Percentiles rank a stretch among this genome's conserved stretches.
Evolutionary conservation across 2,888 invertebrate species (phyloP).

Genomic region (Lasius fuliginosus): DNA sequence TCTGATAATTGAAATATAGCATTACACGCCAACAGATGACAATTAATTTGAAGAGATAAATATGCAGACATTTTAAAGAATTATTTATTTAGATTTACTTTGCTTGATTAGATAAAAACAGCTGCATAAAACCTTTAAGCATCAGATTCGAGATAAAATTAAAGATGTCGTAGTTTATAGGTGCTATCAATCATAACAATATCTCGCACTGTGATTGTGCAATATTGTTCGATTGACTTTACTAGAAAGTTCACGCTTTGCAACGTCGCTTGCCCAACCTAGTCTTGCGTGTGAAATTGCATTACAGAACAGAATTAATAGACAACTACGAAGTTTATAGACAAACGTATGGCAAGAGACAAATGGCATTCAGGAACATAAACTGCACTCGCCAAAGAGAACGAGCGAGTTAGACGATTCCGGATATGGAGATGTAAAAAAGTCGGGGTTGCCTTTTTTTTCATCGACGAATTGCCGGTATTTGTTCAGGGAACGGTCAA

Average conservation of each 20-base stretch:
- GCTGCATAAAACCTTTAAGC: background rate
- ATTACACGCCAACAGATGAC: background rate
- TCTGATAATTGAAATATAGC: slow-evolving; percentile 20
- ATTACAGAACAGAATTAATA: slow-evolving; percentile 46
- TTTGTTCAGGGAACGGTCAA: slow-evolving; percentile 50
- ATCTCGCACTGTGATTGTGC: slow-evolving; percentile 28
- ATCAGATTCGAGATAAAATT: slow-evolving; percentile 36
- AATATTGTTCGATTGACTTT: slow-evolving; percentile 37
- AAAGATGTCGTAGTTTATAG: slow-evolving; percentile 7
- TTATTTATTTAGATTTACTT: slow-evolving; percentile 3
- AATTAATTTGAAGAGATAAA: slow-evolving; percentile 12
- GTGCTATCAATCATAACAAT: slow-evolving; percentile 27
- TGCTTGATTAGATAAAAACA: slow-evolving; percentile 20
- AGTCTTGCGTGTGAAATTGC: slow-evolving; percentile 11
- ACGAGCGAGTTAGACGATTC: slow-evolving; percentile 51
- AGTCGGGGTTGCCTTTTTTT: slow-evolving; percentile 43
- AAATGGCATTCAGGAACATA: slow-evolving; percentile 33
- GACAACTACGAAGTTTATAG: slow-evolving; percentile 46
- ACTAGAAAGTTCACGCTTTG: slow-evolving; percentile 40
- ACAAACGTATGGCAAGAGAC: slow-evolving; percentile 1
- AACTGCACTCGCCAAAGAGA: slow-evolving; percentile 30
- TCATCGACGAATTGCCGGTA: slow-evolving; percentile 25
- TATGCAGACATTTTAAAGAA: background rate
- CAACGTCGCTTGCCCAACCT: slow-evolving; percentile 33
- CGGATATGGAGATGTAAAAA: slow-evolving; percentile 57